Evolutionary conservation across 1,140 invertebrate species (phyloP), one percentile per base, ranked within the genome.

Genomic region (Trypoxylus dichotomus): DNA sequence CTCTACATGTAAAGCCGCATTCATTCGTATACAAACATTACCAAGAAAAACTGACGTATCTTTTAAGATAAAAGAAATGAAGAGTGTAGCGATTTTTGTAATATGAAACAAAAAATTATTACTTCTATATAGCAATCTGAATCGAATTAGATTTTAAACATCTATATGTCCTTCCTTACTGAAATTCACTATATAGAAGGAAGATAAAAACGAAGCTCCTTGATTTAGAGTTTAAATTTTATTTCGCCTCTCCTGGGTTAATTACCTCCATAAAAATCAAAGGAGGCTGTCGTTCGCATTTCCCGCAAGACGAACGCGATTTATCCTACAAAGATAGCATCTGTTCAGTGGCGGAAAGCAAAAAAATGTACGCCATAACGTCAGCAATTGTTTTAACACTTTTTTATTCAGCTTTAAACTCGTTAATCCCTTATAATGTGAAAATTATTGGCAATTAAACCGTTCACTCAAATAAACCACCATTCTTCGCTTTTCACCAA

Each of bases 401-500:
- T 29, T 29, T 29, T 29, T 27, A 27, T 68, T 29, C 60, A 24
- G 11, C 60, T 68, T 68, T 68, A 68, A 68, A 68, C 60, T 68
- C 60, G 60, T 68, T 68, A 68, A 68, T 68, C 24, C 60, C 60
- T 68, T 68, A 68, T 68, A 68, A 68, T 68, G 60, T 68, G 60
- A 68, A 68, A 68, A 68, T 68, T 68, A 68, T 68, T 68, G 60
- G 60, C 60, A 68, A 68, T 68, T 68, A 68, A 68, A 68, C 19
- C 60, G 60, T 68, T 68, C 60, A 27, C 72, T 74, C 41, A 74
- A 74, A 74, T 74, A 74, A 74, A 74, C 41, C 72, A 74, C 29
- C 29, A 74, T 74, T 74, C 72, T 74, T 74, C 72, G 72, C 72
- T 43, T 74, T 74, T 74, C 41, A 74, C 72, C 72, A 43, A 19